phyloP scores from a whole-genome alignment of 2,888 invertebrate species.

The Troides aeacus region DNA sequence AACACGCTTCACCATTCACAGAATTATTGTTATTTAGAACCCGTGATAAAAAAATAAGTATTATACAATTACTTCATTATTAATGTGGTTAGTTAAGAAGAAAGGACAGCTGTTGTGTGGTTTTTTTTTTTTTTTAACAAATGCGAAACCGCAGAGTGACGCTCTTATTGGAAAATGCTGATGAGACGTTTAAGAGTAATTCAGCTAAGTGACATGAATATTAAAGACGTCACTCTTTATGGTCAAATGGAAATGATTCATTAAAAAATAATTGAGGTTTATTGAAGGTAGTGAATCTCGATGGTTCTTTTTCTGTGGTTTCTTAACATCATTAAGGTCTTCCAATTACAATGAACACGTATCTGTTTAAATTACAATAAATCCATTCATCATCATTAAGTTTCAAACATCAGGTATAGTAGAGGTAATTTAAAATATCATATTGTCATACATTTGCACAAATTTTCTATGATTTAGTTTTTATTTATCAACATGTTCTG shows the following conservation, averaged over 20 bases:
- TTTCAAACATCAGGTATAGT: no score
- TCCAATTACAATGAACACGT: not conserved
- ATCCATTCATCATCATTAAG: not conserved
- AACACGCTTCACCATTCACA: no score
- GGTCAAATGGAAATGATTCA: conserved; percentile 30
- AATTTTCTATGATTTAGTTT: no score
- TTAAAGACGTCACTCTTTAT: conserved; percentile 29
- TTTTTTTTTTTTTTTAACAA: not conserved
- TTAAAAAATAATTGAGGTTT: conserved; percentile 19
- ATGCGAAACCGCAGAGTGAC: not conserved
- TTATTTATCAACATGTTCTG: no score
- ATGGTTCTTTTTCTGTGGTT: not conserved
- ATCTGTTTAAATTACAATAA: not conserved
- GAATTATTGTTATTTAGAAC: no score
- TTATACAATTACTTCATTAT: not conserved
- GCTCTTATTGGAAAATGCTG: not conserved
- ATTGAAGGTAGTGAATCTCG: conserved; percentile 13
- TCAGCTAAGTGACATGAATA: conserved; percentile 22
- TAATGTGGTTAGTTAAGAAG: not conserved
- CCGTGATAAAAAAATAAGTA: not conserved
- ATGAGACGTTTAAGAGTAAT: conserved; percentile 12
- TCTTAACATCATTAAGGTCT: not conserved
- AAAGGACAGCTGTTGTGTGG: not conserved
- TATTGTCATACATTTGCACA: no score
- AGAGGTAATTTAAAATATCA: no score